Conservation (phyloP, 2,113 vertebrate genomes). For the Cyanistes caeruleus region DNA sequence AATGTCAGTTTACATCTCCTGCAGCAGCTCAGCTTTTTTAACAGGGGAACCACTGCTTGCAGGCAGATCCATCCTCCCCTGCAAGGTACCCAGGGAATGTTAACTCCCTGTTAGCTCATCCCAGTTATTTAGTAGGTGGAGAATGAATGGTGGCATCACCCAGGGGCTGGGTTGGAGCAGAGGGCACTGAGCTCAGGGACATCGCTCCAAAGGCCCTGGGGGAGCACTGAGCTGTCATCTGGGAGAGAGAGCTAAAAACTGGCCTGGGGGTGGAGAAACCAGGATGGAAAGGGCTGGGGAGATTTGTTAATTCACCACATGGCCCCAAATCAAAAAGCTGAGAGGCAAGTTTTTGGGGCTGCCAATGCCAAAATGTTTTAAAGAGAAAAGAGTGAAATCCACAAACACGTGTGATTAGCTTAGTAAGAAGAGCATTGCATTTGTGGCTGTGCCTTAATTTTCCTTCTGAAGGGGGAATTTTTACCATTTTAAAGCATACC, state of each 20-base stretch:
- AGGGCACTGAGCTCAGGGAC: background rate
- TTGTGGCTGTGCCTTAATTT: background rate
- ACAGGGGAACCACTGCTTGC: background rate
- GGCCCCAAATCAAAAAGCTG: background rate
- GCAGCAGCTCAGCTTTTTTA: background rate
- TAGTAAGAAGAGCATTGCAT: background rate
- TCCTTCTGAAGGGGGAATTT: background rate
- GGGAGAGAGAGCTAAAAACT: background rate
- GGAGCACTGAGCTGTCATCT: rapidly evolving
- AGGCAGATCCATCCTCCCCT: background rate
- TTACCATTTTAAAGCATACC: background rate
- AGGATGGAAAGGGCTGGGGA: background rate
- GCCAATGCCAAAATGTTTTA: background rate
- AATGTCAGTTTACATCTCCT: background rate
- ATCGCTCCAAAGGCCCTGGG: background rate
- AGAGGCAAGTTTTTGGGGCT: background rate
- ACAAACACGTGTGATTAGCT: background rate
- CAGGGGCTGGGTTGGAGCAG: background rate
- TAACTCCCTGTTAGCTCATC: background rate
- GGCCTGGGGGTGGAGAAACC: background rate
- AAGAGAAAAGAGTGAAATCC: background rate
- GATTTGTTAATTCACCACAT: background rate
- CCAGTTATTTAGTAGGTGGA: background rate
- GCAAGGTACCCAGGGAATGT: background rate
- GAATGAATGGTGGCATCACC: background rate